phyloP scores from a whole-genome alignment of 2,113 vertebrate species.

The Ceyx margarethae region DNA sequence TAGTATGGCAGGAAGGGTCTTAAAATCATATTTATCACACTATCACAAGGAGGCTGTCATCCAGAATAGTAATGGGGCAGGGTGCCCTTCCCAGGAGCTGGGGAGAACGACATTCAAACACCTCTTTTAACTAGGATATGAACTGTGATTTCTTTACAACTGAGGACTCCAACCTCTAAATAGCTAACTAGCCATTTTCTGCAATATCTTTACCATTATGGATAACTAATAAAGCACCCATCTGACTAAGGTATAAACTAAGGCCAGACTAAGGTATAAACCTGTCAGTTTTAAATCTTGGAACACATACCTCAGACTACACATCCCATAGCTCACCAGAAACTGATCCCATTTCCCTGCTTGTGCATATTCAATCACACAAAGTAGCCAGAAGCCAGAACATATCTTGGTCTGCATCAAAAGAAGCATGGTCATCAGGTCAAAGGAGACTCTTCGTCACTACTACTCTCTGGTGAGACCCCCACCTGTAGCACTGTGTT shows the following conservation, averaged over 20 bases:
- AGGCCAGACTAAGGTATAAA: background rate
- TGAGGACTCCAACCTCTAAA: background rate
- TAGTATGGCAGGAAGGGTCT: background rate
- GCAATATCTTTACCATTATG: background rate
- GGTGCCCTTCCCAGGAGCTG: background rate
- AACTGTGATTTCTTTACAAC: background rate
- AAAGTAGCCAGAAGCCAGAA: background rate
- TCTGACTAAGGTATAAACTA: background rate
- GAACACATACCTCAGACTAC: fast-evolving
- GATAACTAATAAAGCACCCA: background rate
- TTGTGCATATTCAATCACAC: background rate
- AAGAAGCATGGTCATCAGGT: background rate
- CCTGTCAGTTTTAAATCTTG: background rate
- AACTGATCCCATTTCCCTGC: background rate
- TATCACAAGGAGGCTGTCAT: background rate
- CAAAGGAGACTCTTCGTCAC: background rate
- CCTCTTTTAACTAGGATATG: background rate
- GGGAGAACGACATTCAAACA: background rate
- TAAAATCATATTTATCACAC: background rate
- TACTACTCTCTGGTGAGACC: background rate
- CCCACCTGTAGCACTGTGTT: background rate
- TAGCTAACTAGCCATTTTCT: background rate
- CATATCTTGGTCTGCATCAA: background rate
- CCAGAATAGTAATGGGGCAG: background rate
- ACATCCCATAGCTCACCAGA: background rate